Conservation (phyloP, 2,113 vertebrate species). For the Indicator maculatus region DNA sequence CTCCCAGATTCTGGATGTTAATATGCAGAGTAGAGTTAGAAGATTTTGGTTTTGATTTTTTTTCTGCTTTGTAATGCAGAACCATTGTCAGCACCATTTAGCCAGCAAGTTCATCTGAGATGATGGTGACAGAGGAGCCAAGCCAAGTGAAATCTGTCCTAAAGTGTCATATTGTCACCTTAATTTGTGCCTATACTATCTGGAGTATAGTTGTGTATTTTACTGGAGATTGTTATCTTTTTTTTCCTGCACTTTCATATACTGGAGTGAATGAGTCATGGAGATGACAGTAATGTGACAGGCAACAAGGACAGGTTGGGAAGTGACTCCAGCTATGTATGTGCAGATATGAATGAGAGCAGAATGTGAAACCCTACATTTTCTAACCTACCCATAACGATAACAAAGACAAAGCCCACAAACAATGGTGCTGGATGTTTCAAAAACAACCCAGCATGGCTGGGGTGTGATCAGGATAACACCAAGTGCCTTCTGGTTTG, state of each 20-base stretch:
- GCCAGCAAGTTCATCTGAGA: background rate
- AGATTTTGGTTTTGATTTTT: background rate
- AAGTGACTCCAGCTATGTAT: background rate
- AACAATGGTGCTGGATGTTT: background rate
- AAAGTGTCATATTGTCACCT: background rate
- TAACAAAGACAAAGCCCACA: background rate
- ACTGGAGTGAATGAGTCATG: background rate
- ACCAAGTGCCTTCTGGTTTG: background rate
- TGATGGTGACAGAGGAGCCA: background rate
- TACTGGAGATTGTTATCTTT: background rate
- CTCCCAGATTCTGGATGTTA: background rate
- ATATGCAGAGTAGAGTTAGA: background rate
- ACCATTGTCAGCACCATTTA: background rate
- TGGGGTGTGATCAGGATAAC: background rate
- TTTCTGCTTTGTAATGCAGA: background rate
- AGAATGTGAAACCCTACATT: background rate
- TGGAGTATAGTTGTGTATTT: background rate
- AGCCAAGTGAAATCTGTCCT: background rate
- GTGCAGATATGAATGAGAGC: background rate
- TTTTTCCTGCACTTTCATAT: background rate
- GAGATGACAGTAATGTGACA: background rate
- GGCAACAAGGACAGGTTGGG: background rate
- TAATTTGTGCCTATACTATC: background rate
- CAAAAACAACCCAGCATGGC: background rate
- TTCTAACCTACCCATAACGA: background rate